Evolutionary conservation across 1,140 invertebrate genomes (phyloP).

Genomic region (Lanistes nyassanus): DNA sequence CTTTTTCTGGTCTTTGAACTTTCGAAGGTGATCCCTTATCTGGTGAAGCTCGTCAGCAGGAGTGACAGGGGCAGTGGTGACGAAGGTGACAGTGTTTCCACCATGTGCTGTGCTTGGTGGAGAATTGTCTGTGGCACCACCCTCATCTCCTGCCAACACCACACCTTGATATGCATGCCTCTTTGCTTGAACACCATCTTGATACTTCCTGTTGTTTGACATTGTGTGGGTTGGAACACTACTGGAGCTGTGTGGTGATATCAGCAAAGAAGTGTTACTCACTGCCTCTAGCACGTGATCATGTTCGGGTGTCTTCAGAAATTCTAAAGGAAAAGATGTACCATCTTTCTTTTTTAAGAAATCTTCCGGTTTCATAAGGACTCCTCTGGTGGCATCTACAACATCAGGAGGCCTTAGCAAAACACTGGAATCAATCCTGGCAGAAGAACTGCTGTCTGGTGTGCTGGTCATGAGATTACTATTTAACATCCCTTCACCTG

Average conservation of each 20-base stretch:
- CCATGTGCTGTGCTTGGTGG: conserved; percentile 26
- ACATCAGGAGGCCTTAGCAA: background rate
- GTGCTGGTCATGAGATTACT: conserved; percentile 7
- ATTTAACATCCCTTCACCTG: conserved; percentile 13
- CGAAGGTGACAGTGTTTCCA: conserved; percentile 28
- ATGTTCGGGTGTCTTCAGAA: background rate
- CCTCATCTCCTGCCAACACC: conserved; percentile 28
- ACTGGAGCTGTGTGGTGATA: background rate
- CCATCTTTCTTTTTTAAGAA: conserved; percentile 31
- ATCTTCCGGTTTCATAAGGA: conserved; percentile 35
- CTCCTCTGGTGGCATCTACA: background rate
- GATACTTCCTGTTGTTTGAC: background rate
- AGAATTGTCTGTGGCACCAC: conserved; percentile 20
- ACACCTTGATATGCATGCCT: conserved; percentile 14
- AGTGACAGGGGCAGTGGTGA: conserved; percentile 14
- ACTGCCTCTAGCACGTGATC: background rate
- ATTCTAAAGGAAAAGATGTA: background rate
- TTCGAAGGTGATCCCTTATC: conserved; percentile 41
- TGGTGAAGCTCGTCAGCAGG: conserved; percentile 37
- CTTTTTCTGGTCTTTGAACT: conserved; percentile 43
- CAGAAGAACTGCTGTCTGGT: conserved; percentile 7
- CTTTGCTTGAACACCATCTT: background rate
- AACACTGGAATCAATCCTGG: background rate
- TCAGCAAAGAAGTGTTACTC: background rate
- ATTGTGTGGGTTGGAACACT: background rate